These are phyloP conservation scores for Muscidifurax raptorellus DNA, from an alignment of 1,140 invertebrate species.

Conservation along the genomic window DNA sequence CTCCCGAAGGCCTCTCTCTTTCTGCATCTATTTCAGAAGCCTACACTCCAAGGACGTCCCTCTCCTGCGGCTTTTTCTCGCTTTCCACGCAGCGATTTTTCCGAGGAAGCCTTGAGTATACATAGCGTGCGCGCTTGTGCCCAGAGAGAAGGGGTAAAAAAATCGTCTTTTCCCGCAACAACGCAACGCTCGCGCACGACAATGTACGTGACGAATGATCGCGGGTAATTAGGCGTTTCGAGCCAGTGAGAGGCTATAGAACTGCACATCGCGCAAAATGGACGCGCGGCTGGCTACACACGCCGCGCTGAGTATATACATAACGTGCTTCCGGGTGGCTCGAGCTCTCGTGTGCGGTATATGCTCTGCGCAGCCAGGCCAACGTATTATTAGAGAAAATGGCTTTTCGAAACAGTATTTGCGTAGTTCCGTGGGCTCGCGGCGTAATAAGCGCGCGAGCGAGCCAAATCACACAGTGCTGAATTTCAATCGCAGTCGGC, in stretches of 20 bases:
- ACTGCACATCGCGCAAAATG: slow-evolving; percentile 22
- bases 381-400: slow-evolving; percentile 38
- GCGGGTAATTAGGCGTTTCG: slow-evolving; percentile 20
- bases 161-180: slow-evolving; percentile 7
- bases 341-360: neutral
- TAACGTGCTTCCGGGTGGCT: slow-evolving; percentile 28
- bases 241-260: neutral
- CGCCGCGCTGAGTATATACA: neutral
- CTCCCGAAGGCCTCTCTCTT: slow-evolving; percentile 25
- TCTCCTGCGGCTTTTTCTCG: neutral
- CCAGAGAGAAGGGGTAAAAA: neutral
- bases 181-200: neutral
- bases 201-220: slow-evolving; percentile 40
- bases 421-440: neutral
- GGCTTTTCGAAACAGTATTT: slow-evolving; percentile 28
- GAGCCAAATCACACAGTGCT: neutral
- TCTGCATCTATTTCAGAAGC: slow-evolving; percentile 48
- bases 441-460: neutral
- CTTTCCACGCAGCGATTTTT: slow-evolving; percentile 25
- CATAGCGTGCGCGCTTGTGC: neutral
- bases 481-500: neutral
- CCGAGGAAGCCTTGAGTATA: slow-evolving; percentile 19
- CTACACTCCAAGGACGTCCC: slow-evolving; percentile 44
- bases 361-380: neutral
- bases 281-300: neutral